Base-by-base conservation (phyloP, 2,888 invertebrate species). In the Herminia tarsipennalis region DNA sequence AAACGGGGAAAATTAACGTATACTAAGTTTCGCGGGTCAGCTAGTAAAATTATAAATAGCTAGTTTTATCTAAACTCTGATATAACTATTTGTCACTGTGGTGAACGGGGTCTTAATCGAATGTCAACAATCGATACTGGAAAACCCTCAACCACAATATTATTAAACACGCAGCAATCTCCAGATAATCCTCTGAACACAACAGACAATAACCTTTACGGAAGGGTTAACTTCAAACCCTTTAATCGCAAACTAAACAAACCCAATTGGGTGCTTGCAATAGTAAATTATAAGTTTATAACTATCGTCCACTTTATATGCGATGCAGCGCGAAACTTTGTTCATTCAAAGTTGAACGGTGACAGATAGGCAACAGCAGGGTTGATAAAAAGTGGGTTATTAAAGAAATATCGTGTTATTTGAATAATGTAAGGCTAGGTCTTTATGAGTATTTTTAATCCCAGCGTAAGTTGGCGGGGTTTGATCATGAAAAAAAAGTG, bases 321-420 rank as follows among this genome's bases (percentile, higher is more conserved):
- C 54, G 32, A 24, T 5, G 16, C 37, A 48, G 25, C 29, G 37
- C 27, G 20, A 28, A 63, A 63, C 63, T 63, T 63, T 57, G 39
- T 57, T 52, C 54, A 63, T 63, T 62, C 51, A 13, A 46, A 35
- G 12, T 35, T 36, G 35, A 27, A 14, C 6, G 8, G 5, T 9
- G 14, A 22, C 12, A 2, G 18, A 12, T 25, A 5, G 28, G 24
- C 18, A 18, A 37, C 20, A 24, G 14, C 13, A 5, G n/a, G n/a
- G 6, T 2, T n/a, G 10, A 27, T 17, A 21, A 35, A 29, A 42
- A 36, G 3, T 17, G 5, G 9, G 3, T 22, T 42, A 16, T 9
- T 35, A 3, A 13, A 10, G 17, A 13, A 18, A 24, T 5, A 18
- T 27, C 12, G 8, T 36, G 13, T 34, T 34, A 21, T 34, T 21